Evolutionary conservation across 2,888 invertebrate species (phyloP), one percentile per base, ranked within the genome.

Genomic region (Tinea trinotella): DNA sequence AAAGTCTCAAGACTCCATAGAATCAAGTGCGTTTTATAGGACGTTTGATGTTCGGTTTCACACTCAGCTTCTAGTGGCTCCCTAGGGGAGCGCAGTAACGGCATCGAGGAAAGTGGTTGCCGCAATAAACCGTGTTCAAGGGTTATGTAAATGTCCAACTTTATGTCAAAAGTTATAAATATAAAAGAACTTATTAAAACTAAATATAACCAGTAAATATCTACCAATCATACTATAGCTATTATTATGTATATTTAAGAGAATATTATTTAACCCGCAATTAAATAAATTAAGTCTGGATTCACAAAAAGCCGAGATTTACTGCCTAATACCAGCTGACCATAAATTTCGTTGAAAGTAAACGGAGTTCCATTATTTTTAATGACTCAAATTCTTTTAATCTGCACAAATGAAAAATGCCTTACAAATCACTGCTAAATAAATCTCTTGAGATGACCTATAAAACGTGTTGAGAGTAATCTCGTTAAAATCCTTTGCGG

Each of bases 1-100:
- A 40, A 40, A 12, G 7, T 40, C 40, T 40, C 9, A 18, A 19
- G 48, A 18, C 19, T 76, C 78, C 78, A 80, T 76, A 74, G 74
- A 76, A 78, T 74, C 72, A 76, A 82, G 76, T 77, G 78, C 76
- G 77, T 79, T 77, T 76, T 78, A 78, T 79, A 74, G 68, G 74
- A 71, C 67, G 73, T 80, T 81, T 77, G 79, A 81, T 79, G 78
- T 82, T 80, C 75, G 72, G 74, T 76, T 81, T 75, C 71, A 66
- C 71, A 74, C 70, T 74, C 71, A 73, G 67, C 68, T 67, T 72
- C 65, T 71, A 77, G 74, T 74, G 72, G 71, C 68, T 75, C 76
- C 74, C 72, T 61, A 68, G 71, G 68, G 77, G 71, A 62, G 58
- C 65, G 68, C 68, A 74, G 76, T 77, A 79, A 76, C 70, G 71